Conservation (phyloP, 2,888 invertebrate species). For the Gandaritis pyraliata region DNA sequence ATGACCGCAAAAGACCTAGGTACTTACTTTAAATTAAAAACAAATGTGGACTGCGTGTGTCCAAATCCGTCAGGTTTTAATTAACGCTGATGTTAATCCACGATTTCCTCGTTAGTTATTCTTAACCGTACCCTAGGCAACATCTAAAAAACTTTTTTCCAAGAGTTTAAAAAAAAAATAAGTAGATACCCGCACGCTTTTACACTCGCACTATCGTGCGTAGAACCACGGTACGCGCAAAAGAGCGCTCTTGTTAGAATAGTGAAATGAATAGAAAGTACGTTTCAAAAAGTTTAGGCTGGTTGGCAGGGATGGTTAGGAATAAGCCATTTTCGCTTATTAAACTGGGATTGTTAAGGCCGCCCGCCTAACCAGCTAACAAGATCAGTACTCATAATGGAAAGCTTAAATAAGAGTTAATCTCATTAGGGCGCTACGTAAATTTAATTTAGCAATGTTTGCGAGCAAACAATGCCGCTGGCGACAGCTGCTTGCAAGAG, state of each 20-base stretch:
- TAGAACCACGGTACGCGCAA: too few species aligned
- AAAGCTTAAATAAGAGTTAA: constrained; percentile 59
- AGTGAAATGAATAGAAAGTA: too few species aligned
- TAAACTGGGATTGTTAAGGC: constrained; percentile 47
- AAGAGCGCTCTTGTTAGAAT: too few species aligned
- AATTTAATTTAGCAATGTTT: constrained; percentile 54
- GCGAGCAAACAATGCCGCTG: constrained; percentile 34
- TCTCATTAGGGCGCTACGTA: constrained; percentile 55
- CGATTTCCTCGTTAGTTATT: constrained; percentile 18
- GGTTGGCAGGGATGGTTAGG: constrained; percentile 1
- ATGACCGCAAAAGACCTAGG: background rate
- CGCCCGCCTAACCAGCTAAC: constrained; percentile 47
- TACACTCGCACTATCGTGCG: too few species aligned
- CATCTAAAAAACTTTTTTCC: too few species aligned
- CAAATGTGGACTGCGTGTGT: constrained; percentile 7
- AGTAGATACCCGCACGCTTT: too few species aligned
- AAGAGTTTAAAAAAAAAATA: too few species aligned
- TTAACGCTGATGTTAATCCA: constrained; percentile 19
- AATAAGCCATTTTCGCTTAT: constrained; percentile 46
- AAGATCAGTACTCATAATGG: constrained; percentile 61
- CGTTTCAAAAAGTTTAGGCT: too few species aligned
- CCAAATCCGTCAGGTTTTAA: constrained; percentile 15
- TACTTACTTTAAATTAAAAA: constrained; percentile 12
- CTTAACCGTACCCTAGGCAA: background rate
- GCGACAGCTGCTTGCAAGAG: constrained; percentile 22